Percentiles rank a stretch among this genome's conserved stretches.
Evolutionary conservation across 1,140 invertebrate species (phyloP).

Genomic region (Ephestia elutella): DNA sequence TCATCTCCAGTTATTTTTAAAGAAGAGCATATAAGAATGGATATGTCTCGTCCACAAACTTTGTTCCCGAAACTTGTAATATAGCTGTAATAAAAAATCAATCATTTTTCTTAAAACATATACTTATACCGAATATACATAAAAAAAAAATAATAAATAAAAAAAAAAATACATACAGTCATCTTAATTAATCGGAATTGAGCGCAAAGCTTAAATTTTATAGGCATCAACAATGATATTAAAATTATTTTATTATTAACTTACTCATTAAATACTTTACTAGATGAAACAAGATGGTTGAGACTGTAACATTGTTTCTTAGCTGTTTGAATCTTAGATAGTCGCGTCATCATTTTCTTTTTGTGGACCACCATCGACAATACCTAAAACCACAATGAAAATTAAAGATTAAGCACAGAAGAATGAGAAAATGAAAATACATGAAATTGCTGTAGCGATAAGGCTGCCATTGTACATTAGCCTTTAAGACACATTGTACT

Average conservation of each 20-base stretch:
- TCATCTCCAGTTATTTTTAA: slow-evolving; percentile 15
- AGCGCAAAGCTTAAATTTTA: too few relatives aligned
- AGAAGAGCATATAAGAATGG: slow-evolving; percentile 50
- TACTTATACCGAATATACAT: background rate
- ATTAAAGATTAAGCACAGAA: background rate
- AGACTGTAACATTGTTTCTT: slow-evolving; percentile 75
- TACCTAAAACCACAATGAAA: slow-evolving; percentile 39
- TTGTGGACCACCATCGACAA: slow-evolving; percentile 75
- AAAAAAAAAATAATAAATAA: background rate
- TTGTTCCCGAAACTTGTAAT: slow-evolving; percentile 74
- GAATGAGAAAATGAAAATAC: too few relatives aligned
- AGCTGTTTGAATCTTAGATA: slow-evolving; percentile 71
- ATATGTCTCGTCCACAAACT: slow-evolving; percentile 75
- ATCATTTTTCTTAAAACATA: background rate
- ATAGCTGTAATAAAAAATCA: slow-evolving; percentile 54
- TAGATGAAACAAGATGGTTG: slow-evolving; percentile 73
- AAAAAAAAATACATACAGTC: background rate
- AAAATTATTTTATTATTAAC: too few relatives aligned
- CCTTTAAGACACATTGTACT: too few relatives aligned
- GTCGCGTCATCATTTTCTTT: slow-evolving; percentile 71
- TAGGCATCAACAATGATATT: too few relatives aligned
- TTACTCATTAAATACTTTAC: slow-evolving; percentile 74
- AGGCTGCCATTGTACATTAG: too few relatives aligned
- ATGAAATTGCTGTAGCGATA: too few relatives aligned
- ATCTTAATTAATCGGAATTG: too few relatives aligned